Base-by-base conservation (phyloP, 2,113 vertebrate genomes). In the Platysternon megacephalum region DNA sequence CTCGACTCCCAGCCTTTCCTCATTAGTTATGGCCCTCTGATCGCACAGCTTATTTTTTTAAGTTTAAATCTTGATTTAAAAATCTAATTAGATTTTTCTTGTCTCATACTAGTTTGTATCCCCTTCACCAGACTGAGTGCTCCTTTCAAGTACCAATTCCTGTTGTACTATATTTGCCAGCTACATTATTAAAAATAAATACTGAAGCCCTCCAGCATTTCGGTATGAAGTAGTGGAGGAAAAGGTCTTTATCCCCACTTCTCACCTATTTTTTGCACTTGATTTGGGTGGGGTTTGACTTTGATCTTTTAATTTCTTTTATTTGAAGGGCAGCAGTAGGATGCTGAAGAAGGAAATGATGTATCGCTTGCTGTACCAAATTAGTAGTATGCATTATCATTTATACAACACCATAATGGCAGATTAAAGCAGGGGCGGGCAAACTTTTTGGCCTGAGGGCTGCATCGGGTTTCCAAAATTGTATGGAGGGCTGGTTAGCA, bases 61-160 rank as follows among this genome's bases (percentile, higher is more conserved):
- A 87, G 93, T 97, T 95, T 74, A 94, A 96, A 95, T 91, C 91
- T 80, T 89, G 53, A 94, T 95, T 97, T 96, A 72, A 93, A 95
- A 93, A 51, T 87, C 5, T 85, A 89, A 96, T 90, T 79, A 92
- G 55, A 48, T 88, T 95, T 95, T 91, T 6, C 39, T 88, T 97
- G 55, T 84, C 17, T 94, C 84, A 88, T 16, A 44, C 79, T 85
- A 65, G 32, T 91, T 86, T 93, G 51, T 39, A 76, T 84, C 46
- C 49, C 65, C 61, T 92, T 85, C 88, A 84, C 78, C 68, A 68
- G 42, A 82, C 72, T 76, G 51, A 58, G 44, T 88, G 11, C 65
- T 65, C 68, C 76, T 68, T 93, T 55, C 79, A 93, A 94, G 44
- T 94, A 88, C 84, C 88, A 87, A 93, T 92, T 92, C 84, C 68